A percentile compares a stretch with the other conserved stretches of the same genome.
These are phyloP conservation scores for Drosophila sechellia DNA, from an alignment of 1,140 invertebrate genomes.

Conservation along the genomic window DNA sequence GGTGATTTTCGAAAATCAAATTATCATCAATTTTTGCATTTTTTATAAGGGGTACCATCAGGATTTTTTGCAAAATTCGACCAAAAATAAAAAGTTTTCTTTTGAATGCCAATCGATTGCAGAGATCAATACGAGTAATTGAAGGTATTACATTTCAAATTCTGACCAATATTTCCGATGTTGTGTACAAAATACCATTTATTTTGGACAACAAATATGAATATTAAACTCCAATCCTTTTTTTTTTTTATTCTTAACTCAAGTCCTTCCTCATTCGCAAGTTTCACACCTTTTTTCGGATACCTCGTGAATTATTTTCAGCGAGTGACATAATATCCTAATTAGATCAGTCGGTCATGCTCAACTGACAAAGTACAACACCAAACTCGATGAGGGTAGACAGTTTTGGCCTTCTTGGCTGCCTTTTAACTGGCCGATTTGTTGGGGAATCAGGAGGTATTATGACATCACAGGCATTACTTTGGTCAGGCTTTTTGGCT, in stretches of 20 bases:
- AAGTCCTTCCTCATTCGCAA: neutral
- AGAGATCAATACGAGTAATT: no score
- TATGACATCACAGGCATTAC: conserved; percentile 51
- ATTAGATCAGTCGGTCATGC: conserved; percentile 58
- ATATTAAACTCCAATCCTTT: no score
- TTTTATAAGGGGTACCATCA: no score
- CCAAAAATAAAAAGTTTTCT: no score
- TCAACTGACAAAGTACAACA: conserved; percentile 38
- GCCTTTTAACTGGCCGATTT: conserved; percentile 3
- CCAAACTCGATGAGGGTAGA: conserved; percentile 42
- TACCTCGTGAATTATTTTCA: conserved; percentile 2
- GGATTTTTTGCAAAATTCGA: no score
- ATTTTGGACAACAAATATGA: no score
- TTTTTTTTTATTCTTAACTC: neutral
- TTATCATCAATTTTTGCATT: no score
- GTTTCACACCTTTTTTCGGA: neutral
- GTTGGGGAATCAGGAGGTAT: conserved; percentile 2
- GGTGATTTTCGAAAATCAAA: no score
- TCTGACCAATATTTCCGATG: no score
- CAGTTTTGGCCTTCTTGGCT: conserved; percentile 10
- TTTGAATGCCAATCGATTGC: no score
- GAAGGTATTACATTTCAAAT: no score
- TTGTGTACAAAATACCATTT: no score
- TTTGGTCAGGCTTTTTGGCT: conserved; percentile 46
- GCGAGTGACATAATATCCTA: conserved; percentile 49